Evolutionary conservation across 2,797 vertebrate genomes (phyloP), one percentile per base, ranked within the genome.

Genomic region (Pseudomugil tenellus): DNA sequence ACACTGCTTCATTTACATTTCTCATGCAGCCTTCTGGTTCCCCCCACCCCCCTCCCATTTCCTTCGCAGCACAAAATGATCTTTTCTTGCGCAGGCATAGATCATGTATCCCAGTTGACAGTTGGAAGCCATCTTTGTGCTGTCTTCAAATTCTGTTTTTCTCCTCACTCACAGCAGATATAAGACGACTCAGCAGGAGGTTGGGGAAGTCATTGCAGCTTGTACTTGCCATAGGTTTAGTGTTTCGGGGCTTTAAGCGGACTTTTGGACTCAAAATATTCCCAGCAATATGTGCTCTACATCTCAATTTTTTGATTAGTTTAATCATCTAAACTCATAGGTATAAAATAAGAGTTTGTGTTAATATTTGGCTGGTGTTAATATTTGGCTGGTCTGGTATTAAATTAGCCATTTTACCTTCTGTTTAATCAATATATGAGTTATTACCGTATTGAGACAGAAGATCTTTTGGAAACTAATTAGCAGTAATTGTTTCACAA

Each of bases 401-500:
- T 58, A 25, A 51, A 31, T 52, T 19, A 53, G 21, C 57, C 3
- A 29, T 60, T 70, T 77, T 66, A 8, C 39, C 41, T 58, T 55
- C 25, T 53, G 28, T 67, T 52, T 14, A 16, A 35, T 41, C 19
- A 43, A 43, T 10, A 43, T 4, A 63, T 9, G 59, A 6, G 35
- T 48, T 17, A 41, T 77, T 37, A 37, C 26, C 49, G 21, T 58
- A 49, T 48, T 55, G 8, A 58, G 48, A 74, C 28, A 55, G 64
- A 58, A 64, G 53, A 64, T 77, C 64, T 58, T 25, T 17, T 7
- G 9, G 2, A 76, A 59, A 69, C 48, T 4, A 63, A 79, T 77
- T 74, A 56, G 67, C 70, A 28, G 37, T 69, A 67, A 70, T 69
- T 76, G 46, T 67, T 65, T 74, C 25, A 54, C 52, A 63, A 63